Percentiles rank a stretch among this genome's conserved stretches.
Evolutionary conservation across 2,888 invertebrate genomes (phyloP).

Genomic region (Scaptomyza reducta): DNA sequence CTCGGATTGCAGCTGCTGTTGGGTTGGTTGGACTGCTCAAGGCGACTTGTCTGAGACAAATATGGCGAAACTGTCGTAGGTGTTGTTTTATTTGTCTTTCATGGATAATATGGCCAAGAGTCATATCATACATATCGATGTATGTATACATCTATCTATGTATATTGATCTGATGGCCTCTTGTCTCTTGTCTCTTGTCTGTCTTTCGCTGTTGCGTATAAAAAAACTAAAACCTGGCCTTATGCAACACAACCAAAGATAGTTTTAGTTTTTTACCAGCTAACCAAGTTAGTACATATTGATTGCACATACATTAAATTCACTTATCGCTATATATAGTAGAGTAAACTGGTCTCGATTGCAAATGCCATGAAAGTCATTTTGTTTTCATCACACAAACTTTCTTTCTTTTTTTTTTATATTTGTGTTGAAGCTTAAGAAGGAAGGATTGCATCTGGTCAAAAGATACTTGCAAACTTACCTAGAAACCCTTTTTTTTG

Average conservation of each 20-base stretch:
- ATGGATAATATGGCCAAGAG: slow-evolving; percentile 8
- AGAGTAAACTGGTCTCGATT: not conserved
- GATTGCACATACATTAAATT: not conserved
- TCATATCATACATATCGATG: slow-evolving; percentile 9
- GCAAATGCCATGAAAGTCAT: not conserved
- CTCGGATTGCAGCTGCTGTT: slow-evolving; percentile 27
- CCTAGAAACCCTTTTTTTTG: not conserved
- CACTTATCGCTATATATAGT: not conserved
- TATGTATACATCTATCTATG: not conserved
- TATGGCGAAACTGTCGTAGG: slow-evolving; percentile 70
- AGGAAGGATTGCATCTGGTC: not conserved
- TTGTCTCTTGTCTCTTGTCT: slow-evolving; percentile 9
- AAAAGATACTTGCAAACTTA: not conserved
- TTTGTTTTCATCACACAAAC: not conserved
- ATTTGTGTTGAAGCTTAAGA: not conserved
- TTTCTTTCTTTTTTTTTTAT: not conserved
- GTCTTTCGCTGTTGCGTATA: slow-evolving; percentile 33
- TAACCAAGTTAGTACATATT: slow-evolving; percentile 5
- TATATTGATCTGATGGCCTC: slow-evolving; percentile 24
- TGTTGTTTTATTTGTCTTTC: slow-evolving; percentile 41
- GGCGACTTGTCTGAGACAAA: slow-evolving; percentile 62
- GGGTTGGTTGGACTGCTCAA: slow-evolving; percentile 46
- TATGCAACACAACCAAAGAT: slow-evolving; percentile 30
- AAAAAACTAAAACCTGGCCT: slow-evolving; percentile 8
- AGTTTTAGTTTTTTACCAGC: slow-evolving; percentile 8